Evolutionary conservation across 2,888 invertebrate genomes (phyloP).

Genomic region (Tupiocoris notatus): DNA sequence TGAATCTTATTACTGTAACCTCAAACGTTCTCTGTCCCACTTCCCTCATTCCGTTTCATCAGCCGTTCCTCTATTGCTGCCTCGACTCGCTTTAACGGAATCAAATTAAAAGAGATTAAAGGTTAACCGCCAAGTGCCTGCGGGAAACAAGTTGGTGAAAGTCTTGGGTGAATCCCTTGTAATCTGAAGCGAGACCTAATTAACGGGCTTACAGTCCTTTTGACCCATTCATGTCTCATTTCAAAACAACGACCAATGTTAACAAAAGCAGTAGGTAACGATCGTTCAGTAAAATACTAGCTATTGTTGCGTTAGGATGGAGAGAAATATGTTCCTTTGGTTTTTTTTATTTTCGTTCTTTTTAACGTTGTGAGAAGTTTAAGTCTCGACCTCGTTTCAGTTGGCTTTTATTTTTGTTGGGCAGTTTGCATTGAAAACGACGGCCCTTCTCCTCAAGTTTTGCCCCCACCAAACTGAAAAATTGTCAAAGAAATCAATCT

Average conservation of each 20-base stretch:
- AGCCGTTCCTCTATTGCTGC: neutral
- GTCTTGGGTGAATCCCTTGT: constrained; percentile 22
- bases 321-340: neutral
- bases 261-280: constrained; percentile 27
- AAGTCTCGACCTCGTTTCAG: too few relatives aligned
- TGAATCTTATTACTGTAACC: neutral
- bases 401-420: too few relatives aligned
- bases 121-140: constrained; percentile 33
- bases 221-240: constrained; percentile 9
- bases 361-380: too few relatives aligned
- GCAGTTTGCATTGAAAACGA: too few relatives aligned
- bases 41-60: neutral
- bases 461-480: too few relatives aligned
- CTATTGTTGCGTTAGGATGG: neutral
- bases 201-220: neutral
- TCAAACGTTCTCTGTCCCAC: neutral
- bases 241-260: constrained; percentile 3
- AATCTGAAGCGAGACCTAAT: constrained; percentile 32
- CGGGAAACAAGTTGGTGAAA: constrained; percentile 23
- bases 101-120: constrained; percentile 24
- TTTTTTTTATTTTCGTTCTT: too few relatives aligned
- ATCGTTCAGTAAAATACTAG: too few relatives aligned
- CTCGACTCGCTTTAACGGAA: neutral
- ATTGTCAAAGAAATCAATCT: too few relatives aligned
- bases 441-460: too few relatives aligned